Evolutionary conservation across 2,113 vertebrate genomes (phyloP), one percentile per base, ranked within the genome.

Genomic region (Sylvia atricapilla): DNA sequence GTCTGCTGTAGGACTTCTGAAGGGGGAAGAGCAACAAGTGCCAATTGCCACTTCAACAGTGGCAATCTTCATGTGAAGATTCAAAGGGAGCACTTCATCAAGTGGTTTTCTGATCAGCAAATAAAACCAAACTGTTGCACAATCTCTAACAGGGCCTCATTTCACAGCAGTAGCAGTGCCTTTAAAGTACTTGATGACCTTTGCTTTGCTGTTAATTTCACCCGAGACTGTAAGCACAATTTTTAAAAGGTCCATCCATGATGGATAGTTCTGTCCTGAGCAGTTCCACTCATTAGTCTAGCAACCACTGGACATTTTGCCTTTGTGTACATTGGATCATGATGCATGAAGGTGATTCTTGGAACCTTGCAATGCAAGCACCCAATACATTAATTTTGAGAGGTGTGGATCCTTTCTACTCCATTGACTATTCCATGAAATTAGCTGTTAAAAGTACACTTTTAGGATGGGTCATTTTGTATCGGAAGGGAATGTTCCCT

Each of bases 321-420:
- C 62, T 94, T 79, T 94, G 70, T 87, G 31, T 96, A 79, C 11
- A 2, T 83, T 5, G 8, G 60, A 84, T 90, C 66, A 94, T 2
- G 2, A 93, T 75, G 96, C 95, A 94, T 97, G 93, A 97, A 97
- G 96, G 97, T 97, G 83, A 94, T 93, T 96, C 75, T 68, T 93
- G 70, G 55, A 94, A 94, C 44, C 72, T 86, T 96, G 93, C 93
- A 87, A 73, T 30, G 25, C 90, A 95, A 97, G 96, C 93, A 94
- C 39, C 16, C 52, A 68, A 87, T 92, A 72, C 75, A 92, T 97
- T 95, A 94, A 90, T 95, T 96, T 90, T 83, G 62, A 91, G n/a
- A 93, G 33, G n/a, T 84, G 50, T 88, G 62, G 49, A 87, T 94
- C 93, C 44, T 95, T 94, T 88, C 88, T 96, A 89, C 85, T 93